These are phyloP conservation scores for Leptinotarsa rubiginosa DNA, from an alignment of 2,888 invertebrate genomes.

Conservation along the genomic window DNA sequence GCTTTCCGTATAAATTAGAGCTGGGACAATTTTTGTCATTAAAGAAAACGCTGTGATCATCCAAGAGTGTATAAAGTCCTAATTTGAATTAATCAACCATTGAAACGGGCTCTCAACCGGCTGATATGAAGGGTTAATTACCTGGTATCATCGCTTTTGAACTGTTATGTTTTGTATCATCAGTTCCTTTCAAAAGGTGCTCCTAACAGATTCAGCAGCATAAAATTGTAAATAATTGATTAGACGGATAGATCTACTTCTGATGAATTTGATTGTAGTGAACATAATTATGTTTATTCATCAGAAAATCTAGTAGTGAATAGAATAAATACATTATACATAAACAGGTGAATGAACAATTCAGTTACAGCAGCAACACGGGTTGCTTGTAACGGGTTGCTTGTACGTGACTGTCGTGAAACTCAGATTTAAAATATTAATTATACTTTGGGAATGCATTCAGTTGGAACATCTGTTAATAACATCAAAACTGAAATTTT, in stretches of 20 bases:
- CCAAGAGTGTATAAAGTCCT: background rate
- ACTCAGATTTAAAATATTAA: too few species aligned
- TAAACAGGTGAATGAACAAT: too few species aligned
- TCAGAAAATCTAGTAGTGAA: too few species aligned
- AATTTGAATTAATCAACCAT: background rate
- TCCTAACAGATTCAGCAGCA: background rate
- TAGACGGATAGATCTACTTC: background rate
- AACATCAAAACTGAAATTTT: too few species aligned
- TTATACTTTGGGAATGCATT: too few species aligned
- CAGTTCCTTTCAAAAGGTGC: background rate
- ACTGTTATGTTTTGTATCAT: background rate
- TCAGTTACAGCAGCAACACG: too few species aligned
- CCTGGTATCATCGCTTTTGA: background rate
- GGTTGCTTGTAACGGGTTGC: too few species aligned
- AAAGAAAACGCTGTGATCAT: background rate
- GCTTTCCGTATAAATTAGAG: background rate
- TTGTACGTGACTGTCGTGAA: too few species aligned
- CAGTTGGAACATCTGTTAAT: too few species aligned
- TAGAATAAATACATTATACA: too few species aligned
- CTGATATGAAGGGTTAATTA: background rate
- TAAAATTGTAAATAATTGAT: background rate
- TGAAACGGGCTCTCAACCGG: background rate
- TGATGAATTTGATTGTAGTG: background rate
- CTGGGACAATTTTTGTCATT: background rate
- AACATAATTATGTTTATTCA: too few species aligned